Conservation (phyloP, 1,140 invertebrate genomes). For the Ceratosolen fusciceps region DNA sequence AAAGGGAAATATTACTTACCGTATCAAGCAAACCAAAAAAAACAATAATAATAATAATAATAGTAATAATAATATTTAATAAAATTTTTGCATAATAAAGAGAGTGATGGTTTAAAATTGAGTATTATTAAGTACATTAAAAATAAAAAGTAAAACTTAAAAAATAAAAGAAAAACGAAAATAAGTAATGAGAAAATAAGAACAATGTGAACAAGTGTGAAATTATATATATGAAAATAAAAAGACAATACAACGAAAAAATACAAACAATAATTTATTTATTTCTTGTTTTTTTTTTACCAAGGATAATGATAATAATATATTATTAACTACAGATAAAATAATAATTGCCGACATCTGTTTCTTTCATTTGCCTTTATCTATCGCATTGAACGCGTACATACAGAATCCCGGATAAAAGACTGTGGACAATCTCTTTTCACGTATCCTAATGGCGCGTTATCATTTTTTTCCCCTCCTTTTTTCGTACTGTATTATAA, state of each 20-base stretch:
- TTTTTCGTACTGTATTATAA: constrained; percentile 23
- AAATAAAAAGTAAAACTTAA: too few species aligned
- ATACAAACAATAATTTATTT: constrained; percentile 73
- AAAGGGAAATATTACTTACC: constrained; percentile 60
- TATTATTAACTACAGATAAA: constrained; percentile 71
- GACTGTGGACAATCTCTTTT: constrained; percentile 59
- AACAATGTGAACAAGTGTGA: too few species aligned
- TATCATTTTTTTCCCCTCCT: neutral
- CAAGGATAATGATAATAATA: constrained; percentile 55
- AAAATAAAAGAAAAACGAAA: neutral
- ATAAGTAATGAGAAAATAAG: constrained; percentile 19
- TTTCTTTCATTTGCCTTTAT: constrained; percentile 3
- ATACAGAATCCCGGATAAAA: constrained; percentile 61
- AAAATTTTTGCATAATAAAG: neutral
- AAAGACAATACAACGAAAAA: constrained; percentile 60
- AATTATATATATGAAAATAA: too few species aligned
- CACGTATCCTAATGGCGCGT: neutral
- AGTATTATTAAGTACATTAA: neutral
- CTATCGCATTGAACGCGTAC: constrained; percentile 17
- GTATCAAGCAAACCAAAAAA: constrained; percentile 58
- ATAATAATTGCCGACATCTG: constrained; percentile 62
- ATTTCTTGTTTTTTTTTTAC: constrained; percentile 60
- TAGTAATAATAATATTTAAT: neutral
- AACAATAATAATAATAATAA: neutral
- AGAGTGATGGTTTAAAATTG: neutral